Base-by-base conservation (phyloP, 2,113 vertebrate genomes). In the Festucalex cinctus region DNA sequence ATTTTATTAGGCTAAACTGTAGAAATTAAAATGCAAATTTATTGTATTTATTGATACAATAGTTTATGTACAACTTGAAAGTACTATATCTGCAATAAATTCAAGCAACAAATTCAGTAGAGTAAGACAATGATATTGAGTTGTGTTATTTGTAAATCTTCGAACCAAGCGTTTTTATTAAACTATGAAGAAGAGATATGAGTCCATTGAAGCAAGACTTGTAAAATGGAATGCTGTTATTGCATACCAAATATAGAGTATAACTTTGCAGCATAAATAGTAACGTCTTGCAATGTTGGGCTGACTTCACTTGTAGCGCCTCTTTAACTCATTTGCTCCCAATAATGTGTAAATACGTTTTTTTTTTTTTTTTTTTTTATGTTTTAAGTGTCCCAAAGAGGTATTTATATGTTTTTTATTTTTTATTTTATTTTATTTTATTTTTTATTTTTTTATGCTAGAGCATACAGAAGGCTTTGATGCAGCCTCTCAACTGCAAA, bases 191-290 rank as follows among this genome's bases (percentile, higher is more conserved):
- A 60, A 37, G 48, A n/a, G 20, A n/a, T 9, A 49, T 1, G 48
- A 51, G 48, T 51, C n/a, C 5, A 46, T 46, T 10, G 17, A 14
- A 53, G 44, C 26, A 59, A 62, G 61, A 37, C 41, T 63, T 62
- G 28, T 41, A 9, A 59, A 41, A 48, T 43, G 43, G 2, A 48
- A 28, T 36, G 4, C 28, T 61, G 59, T 70, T 22, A 14, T 10
- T 41, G 20, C 48, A 39, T 24, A 35, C 28, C 49, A 66, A 35
- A 59, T 63, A 59, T 69, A 7, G 32, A 71, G 49, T 62, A 70
- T 36, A 26, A 20, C 3, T 44, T 24, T 44, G 24, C 37, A 54
- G 48, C 37, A 37, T 10, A 10, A 62, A 36, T 57, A 60, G 43
- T 41, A 57, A 46, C 44, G 12, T 37, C 37, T 35, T 67, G 59